Evolutionary conservation across 2,797 vertebrate genomes (phyloP), one percentile per base, ranked within the genome.

Genomic region (Valencia hispanica): DNA sequence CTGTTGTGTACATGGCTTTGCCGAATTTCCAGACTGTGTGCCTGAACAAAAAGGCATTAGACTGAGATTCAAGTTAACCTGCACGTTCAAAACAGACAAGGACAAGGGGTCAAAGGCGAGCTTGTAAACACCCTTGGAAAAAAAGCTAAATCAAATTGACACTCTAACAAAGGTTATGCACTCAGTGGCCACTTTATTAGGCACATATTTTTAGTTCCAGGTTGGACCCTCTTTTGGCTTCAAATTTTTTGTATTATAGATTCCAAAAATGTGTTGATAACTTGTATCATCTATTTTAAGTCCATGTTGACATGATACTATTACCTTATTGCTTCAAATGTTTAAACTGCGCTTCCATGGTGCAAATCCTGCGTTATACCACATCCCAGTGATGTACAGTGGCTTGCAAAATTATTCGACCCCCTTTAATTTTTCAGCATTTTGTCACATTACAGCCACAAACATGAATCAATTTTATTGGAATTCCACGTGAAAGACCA

Each of bases 1-100:
- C 70, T 79, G 36, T 70, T 75, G 66, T 72, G 43, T 45, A 30
- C 25, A 36, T 27, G 5, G 20, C 15, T 34, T 34, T 79, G 71
- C 71, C n/a, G 27, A 30, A 79, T 71, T 63, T 45, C 3, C 15
- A 7, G 70, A 73, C 51, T 74, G 22, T 41, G 12, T 39, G 63
- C 36, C 36, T 14, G 39, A 66, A 65, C 32, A 65, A 25, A 41
- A 34, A 41, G 63, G 22, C 63, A 15, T 66, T 66, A 41, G 32
- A 12, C 18, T 63, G 32, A 36, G 59, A 32, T 36, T 34, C 20
- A 41, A 41, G 34, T 4, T 41, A 66, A 66, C 5, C 5, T 7
- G 11, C 4, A 41, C 36, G 22, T 41, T 66, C 36, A 66, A 63
- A 63, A 36, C 9, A 63, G 59, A 9, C 3, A 4, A 36, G 18